phyloP scores from a whole-genome alignment of 2,888 invertebrate genomes.

The Hydroisotoma schaefferi region DNA sequence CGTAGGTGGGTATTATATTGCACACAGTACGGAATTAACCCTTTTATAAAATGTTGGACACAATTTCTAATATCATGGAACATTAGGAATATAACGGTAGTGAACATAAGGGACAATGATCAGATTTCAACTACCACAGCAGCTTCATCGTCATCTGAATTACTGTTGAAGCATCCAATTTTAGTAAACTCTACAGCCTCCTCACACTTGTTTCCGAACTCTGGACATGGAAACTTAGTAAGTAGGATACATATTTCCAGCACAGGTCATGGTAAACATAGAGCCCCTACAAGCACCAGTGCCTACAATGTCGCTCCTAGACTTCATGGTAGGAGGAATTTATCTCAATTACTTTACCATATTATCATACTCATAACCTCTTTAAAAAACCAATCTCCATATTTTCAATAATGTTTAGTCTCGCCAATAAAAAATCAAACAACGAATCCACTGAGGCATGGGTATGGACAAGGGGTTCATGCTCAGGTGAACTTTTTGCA shows the following conservation, averaged over 20 bases:
- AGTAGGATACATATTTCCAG: constrained; percentile 4
- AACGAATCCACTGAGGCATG: neutral
- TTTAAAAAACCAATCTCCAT: neutral
- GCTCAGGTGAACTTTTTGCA: neutral
- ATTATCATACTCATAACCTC: neutral
- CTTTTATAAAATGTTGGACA: neutral
- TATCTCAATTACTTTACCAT: neutral
- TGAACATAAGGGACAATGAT: constrained; percentile 18
- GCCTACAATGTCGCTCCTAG: neutral
- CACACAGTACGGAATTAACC: neutral
- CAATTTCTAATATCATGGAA: neutral
- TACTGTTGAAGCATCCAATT: constrained; percentile 3
- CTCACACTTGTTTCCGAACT: constrained; percentile 7
- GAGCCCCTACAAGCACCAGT: neutral
- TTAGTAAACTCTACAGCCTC: neutral
- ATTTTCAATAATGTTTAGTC: neutral
- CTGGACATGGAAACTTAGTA: constrained; percentile 9
- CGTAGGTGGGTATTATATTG: constrained; percentile 9
- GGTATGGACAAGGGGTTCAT: neutral
- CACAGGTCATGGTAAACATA: constrained; percentile 1
- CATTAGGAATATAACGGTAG: constrained; percentile 11
- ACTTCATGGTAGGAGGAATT: constrained; percentile 4
- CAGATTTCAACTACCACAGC: neutral
- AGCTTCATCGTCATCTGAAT: constrained; percentile 9
- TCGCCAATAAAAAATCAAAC: constrained; percentile 4